Evolutionary conservation across 2,797 vertebrate genomes (phyloP), one percentile per base, ranked within the genome.

Genomic region (Chaetophractus vellerosus): DNA sequence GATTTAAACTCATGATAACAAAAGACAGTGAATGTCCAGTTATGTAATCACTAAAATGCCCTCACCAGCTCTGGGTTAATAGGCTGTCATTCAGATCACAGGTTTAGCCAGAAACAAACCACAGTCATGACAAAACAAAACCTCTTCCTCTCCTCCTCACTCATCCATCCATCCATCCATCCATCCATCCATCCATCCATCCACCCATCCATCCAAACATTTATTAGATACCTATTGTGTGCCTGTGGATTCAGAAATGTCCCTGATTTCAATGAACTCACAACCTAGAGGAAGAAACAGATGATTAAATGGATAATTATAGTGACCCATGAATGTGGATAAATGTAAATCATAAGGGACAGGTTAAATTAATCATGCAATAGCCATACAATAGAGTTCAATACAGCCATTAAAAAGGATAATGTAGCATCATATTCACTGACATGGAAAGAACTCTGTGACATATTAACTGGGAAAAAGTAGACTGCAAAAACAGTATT

Each of bases 291-390:
- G 41, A 71, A 95, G 24, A 93, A 78, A 94, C 38, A 88, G 87
- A 74, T 82, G 88, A 97, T 94, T 97, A 93, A 96, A 72, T 41
- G 94, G 84, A 93, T 93, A 95, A 95, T 97, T 95, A 95, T 0
- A 79, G 84, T 63, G 45, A 68, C 36, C 16, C 72, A 48, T 31
- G 19, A 94, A 91, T 94, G 88, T 82, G 78, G 74, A 36, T 75
- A 92, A 96, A 93, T 75, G 90, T 80, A 92, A 38, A 88, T 96
- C 88, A 86, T 85, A 93, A 88, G 76, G 78, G 91, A 94, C 90
- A 91, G 87, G 93, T 90, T 94, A 89, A 91, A 95, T 97, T 92
- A 97, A 97, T 97, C 90, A 95, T 33, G 81, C 90, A 90, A 85
- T 4, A 52, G 85, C 63, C 78, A 88, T 66, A 85, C 74, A 93